A percentile compares a stretch with the other conserved stretches of the same genome.
Conservation (phyloP, 2,113 vertebrate species). For the Eclectus roratus region DNA sequence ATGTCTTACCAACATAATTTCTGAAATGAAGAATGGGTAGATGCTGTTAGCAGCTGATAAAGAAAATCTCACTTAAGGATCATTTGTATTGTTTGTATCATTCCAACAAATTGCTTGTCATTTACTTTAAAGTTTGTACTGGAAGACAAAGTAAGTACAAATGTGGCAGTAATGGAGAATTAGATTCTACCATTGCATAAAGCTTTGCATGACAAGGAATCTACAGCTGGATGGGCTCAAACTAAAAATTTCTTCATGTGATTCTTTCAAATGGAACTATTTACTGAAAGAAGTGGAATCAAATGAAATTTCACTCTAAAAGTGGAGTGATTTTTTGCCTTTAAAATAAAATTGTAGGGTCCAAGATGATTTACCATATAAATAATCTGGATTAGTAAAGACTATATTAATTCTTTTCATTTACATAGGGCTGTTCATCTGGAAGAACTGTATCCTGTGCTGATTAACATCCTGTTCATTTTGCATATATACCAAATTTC, state of each 20-base stretch:
- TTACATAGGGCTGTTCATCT: neutral
- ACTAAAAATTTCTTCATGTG: neutral
- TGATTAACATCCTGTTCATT: neutral
- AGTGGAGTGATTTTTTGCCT: neutral
- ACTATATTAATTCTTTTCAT: neutral
- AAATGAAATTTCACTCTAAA: neutral
- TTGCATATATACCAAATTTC: neutral
- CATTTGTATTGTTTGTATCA: constrained; percentile 2
- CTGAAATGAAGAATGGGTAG: neutral
- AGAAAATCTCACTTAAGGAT: neutral
- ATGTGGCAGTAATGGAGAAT: neutral
- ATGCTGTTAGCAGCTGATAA: neutral
- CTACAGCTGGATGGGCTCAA: neutral
- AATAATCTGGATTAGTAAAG: neutral
- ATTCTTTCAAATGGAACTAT: constrained; percentile 18
- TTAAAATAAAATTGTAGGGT: neutral
- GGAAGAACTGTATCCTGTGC: neutral
- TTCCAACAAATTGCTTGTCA: constrained; percentile 16
- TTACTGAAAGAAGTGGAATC: neutral
- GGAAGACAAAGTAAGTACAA: constrained; percentile 15
- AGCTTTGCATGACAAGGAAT: neutral
- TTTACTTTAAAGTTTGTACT: neutral
- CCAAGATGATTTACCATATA: neutral
- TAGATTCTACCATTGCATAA: neutral
- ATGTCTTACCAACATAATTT: neutral